A percentile compares a stretch with the other conserved stretches of the same genome.
Evolutionary conservation across 2,888 invertebrate species (phyloP).

Genomic region (Eupithecia centaureata): DNA sequence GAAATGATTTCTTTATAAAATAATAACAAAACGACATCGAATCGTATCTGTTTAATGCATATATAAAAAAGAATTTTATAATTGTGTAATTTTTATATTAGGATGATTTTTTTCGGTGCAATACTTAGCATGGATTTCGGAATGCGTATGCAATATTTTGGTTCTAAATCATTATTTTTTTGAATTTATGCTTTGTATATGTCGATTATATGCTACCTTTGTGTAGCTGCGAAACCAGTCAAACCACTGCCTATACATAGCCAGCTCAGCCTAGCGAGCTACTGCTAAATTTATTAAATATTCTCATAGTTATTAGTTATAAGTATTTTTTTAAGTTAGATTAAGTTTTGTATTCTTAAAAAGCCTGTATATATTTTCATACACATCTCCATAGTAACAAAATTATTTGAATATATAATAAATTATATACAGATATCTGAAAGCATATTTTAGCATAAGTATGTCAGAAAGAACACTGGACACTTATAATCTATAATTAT

Average conservation of each 20-base stretch:
- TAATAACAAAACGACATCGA: neutral
- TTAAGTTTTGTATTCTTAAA: neutral
- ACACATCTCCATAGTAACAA: neutral
- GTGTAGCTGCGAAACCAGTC: conserved; percentile 68
- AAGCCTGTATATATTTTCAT: neutral
- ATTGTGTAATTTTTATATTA: conserved; percentile 22
- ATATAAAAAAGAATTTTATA: conserved; percentile 5
- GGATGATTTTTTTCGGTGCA: conserved; percentile 56
- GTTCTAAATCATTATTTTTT: conserved; percentile 37
- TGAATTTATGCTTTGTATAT: conserved; percentile 56
- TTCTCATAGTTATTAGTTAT: conserved; percentile 57
- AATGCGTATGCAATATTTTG: conserved; percentile 33
- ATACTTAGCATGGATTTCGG: conserved; percentile 58
- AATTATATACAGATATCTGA: neutral
- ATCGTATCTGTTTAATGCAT: neutral
- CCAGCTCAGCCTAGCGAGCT: conserved; percentile 56
- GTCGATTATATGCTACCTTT: conserved; percentile 40
- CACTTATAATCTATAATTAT: conserved; percentile 17
- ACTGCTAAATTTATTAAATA: conserved; percentile 67
- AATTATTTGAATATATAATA: neutral
- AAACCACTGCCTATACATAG: conserved; percentile 67
- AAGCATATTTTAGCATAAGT: too few relatives aligned
- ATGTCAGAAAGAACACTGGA: neutral
- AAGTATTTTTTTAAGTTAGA: conserved; percentile 22
- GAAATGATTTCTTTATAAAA: neutral